Conservation (phyloP, 2,113 vertebrate species). For the Microcebus griseorufus region DNA sequence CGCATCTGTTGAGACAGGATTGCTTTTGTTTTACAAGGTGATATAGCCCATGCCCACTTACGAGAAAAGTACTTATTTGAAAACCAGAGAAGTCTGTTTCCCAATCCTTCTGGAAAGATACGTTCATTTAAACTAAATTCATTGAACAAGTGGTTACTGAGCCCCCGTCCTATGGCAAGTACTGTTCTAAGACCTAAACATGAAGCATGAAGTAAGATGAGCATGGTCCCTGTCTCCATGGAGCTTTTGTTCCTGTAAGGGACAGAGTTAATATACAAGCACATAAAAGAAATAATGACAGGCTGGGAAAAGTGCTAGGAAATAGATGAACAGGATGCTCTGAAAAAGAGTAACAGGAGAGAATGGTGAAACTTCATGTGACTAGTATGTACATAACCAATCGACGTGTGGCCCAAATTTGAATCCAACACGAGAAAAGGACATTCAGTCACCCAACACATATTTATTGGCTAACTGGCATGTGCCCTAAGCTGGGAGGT, state of each 20-base stretch:
- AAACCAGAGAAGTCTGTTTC: neutral
- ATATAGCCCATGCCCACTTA: neutral
- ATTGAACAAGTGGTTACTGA: neutral
- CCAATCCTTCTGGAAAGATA: neutral
- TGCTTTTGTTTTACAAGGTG: constrained; percentile 6
- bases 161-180: neutral
- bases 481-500: neutral
- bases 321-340: neutral
- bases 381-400: neutral
- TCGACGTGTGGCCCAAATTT: neutral
- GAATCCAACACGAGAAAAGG: neutral
- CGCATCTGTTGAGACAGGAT: neutral
- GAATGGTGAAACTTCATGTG: neutral
- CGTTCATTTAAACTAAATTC: neutral
- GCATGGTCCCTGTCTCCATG: rapidly evolving
- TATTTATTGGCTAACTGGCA: neutral
- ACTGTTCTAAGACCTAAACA: neutral
- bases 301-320: neutral
- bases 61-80: neutral
- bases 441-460: neutral
- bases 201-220: neutral
- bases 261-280: neutral
- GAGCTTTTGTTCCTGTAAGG: neutral
- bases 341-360: neutral
- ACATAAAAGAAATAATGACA: neutral